phyloP scores from a whole-genome alignment of 64 coral and sea anemone genomes.

The Hydrozoanthus tunicans region DNA sequence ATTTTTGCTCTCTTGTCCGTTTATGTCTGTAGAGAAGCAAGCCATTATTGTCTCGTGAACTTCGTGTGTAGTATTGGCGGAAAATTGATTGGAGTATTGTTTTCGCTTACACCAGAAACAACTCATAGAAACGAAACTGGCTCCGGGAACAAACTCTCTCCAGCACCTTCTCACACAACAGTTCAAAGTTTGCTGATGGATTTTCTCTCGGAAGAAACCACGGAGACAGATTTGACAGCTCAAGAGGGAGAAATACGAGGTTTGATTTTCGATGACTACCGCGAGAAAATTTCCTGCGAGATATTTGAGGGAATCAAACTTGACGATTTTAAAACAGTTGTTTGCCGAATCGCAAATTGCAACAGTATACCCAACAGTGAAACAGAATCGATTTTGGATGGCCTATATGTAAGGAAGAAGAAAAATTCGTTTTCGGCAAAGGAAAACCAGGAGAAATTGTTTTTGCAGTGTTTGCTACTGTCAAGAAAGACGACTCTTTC shows the following conservation, averaged over 20 bases:
- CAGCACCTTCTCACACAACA: not conserved
- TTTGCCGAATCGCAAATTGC: conserved; percentile 41
- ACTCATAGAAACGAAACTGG: not conserved
- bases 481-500: conserved; percentile 21
- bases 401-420: conserved; percentile 18
- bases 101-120: not conserved
- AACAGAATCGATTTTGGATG: conserved; percentile 40
- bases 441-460: conserved; percentile 16
- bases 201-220: conserved; percentile 37
- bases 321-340: conserved; percentile 38
- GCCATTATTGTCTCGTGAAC: not conserved
- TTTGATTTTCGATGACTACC: conserved; percentile 54
- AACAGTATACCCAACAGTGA: conserved; percentile 10
- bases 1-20: not conserved
- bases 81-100: not conserved
- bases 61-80: not conserved
- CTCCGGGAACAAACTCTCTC: not conserved
- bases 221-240: conserved; percentile 32
- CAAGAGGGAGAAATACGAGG: conserved; percentile 46
- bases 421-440: conserved; percentile 41
- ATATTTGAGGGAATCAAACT: conserved; percentile 23
- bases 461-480: conserved; percentile 17
- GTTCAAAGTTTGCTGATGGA: conserved; percentile 17
- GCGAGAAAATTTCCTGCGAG: conserved; percentile 41
- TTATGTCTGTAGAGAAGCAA: not conserved